These are phyloP conservation scores for Nasonia vitripennis DNA, from an alignment of 1,140 invertebrate genomes.

Conservation along the genomic window DNA sequence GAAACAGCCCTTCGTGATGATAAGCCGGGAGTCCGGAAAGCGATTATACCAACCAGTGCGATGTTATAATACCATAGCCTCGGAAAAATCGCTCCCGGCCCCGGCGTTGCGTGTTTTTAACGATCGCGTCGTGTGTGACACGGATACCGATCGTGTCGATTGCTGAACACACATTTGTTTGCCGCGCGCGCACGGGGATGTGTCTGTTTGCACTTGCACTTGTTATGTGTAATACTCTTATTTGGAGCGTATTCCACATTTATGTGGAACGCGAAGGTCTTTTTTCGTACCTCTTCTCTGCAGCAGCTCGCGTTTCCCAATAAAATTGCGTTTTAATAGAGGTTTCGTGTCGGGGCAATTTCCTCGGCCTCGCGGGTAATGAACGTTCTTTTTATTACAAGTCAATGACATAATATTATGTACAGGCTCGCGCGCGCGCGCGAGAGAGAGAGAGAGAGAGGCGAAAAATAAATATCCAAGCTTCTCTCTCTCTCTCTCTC, in stretches of 20 bases:
- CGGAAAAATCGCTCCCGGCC: not conserved
- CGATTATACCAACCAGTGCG: not conserved
- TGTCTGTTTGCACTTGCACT: not conserved
- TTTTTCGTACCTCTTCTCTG: not conserved
- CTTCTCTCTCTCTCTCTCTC: too few species aligned
- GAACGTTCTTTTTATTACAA: slow-evolving; percentile 1
- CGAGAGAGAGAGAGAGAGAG: not conserved
- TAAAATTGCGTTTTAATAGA: not conserved
- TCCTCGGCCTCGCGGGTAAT: not conserved
- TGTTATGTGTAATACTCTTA: not conserved
- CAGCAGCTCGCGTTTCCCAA: not conserved
- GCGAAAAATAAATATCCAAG: not conserved
- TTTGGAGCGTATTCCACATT: not conserved
- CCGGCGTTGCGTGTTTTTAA: not conserved
- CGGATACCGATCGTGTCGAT: not conserved
- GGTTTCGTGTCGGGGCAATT: not conserved
- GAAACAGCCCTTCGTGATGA: not conserved
- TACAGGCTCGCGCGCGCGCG: too few species aligned
- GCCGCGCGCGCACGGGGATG: too few species aligned
- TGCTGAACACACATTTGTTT: not conserved
- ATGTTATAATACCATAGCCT: too few species aligned
- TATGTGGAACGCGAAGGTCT: not conserved
- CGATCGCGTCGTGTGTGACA: not conserved
- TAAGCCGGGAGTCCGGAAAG: not conserved
- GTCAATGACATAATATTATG: not conserved